Evolutionary conservation across 2,113 vertebrate species (phyloP).

Genomic region (Rhea pennata): DNA sequence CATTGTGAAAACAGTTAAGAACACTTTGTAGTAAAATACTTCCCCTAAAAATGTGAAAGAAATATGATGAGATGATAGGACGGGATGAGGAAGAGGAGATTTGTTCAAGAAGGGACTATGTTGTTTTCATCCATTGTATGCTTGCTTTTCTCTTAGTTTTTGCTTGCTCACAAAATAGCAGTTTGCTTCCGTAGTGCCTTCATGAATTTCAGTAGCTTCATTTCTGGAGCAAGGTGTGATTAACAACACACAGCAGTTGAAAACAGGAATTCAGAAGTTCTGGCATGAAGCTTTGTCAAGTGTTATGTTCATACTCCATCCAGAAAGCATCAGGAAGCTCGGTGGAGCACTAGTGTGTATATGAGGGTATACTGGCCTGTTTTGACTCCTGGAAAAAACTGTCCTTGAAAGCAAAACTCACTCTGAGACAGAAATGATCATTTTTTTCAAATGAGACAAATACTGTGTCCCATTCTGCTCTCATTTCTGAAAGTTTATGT

Average conservation of each 20-base stretch:
- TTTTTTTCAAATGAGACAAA: neutral
- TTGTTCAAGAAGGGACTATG: neutral
- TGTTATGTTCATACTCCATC: neutral
- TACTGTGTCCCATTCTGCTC: neutral
- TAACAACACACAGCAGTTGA: neutral
- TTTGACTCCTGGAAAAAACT: neutral
- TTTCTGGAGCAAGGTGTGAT: neutral
- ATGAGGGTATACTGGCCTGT: neutral
- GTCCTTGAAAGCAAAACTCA: neutral
- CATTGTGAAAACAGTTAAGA: neutral
- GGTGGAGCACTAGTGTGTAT: neutral
- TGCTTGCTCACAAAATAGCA: neutral
- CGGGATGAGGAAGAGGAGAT: neutral
- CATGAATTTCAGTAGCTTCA: neutral
- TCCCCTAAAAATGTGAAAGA: neutral
- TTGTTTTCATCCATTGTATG: neutral
- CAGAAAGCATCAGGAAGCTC: neutral
- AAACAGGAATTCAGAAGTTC: constrained; percentile 10
- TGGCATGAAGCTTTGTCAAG: neutral
- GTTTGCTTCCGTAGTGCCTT: neutral
- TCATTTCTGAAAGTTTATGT: neutral
- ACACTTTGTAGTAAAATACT: neutral
- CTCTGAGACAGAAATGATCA: neutral
- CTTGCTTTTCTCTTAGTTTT: neutral
- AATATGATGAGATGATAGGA: neutral